Base-by-base conservation (phyloP, 2,797 vertebrate species). In the Tiaroga cobitis region DNA sequence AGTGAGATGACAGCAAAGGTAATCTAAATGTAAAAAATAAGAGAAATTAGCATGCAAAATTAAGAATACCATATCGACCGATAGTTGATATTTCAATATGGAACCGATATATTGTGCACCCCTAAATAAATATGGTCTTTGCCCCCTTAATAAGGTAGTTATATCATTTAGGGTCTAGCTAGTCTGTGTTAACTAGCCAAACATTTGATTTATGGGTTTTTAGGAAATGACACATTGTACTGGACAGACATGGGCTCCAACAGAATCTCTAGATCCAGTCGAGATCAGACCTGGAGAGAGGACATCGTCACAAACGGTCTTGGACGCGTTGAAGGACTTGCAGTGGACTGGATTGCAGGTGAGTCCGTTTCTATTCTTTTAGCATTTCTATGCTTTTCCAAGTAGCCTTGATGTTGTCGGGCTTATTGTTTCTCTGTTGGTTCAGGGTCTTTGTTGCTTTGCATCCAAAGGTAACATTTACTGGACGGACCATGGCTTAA, bases 171-270 rank as follows among this genome's bases (percentile, higher is more conserved):
- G 18, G 49, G 49, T 19, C 16, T 51, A n/a, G 26, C 8, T n/a
- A 56, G 54, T 19, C 54, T 19, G 54, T 46, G 6, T 11, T 19
- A 49, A 73, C 11, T 39, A 78, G 15, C 15, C 24, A 61, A 59
- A 29, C 24, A 18, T 26, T 61, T 61, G 8, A 19, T 16, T 37
- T 24, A n/a, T 19, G 56, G 21, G 2, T 26, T 79, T 41, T 63
- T 61, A 92, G 96, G 92, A 89, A 97, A 97, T 90, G 96, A 97
- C 90, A 97, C 96, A 5, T 92, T 97, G 85, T 97, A 97, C 81
- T 97, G 96, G 96, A 96, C 96, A 68, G 96, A 97, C 82, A 95
- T 96, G 95, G 96, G 96, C 43, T 94, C 96, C 87, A 97, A 96
- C 92, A 96, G 94, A 92, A 97, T 97, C 83, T 96, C 95, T 85